These are phyloP conservation scores for Hydropotes inermis DNA, from an alignment of 2,113 vertebrate species.

Conservation along the genomic window DNA sequence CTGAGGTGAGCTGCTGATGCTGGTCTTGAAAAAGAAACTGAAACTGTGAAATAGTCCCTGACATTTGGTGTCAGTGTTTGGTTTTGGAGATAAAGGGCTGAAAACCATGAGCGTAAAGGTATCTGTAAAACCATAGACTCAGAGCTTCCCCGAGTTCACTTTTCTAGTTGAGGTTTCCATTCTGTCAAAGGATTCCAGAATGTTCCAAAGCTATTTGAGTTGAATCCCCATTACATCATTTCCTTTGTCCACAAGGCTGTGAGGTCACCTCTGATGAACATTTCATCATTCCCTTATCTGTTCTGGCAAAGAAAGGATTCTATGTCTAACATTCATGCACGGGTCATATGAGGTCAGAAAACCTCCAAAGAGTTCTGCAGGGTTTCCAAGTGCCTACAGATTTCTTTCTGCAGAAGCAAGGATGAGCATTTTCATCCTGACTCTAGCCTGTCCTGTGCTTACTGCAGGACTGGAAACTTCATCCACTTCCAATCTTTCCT, in stretches of 20 bases:
- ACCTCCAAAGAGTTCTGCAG: not conserved
- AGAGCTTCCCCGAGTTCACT: not conserved
- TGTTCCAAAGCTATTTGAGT: not conserved
- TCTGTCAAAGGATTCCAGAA: not conserved
- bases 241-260: not conserved
- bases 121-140: not conserved
- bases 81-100: not conserved
- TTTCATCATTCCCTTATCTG: not conserved
- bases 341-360: not conserved
- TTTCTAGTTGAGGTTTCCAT: not conserved
- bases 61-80: not conserved
- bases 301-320: not conserved
- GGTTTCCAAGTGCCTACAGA: not conserved
- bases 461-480: not conserved
- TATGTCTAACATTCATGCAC: accelerated
- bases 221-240: not conserved
- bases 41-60: not conserved
- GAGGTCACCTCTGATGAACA: not conserved
- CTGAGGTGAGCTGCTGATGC: not conserved
- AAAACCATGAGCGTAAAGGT: no score
- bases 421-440: not conserved
- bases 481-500: not conserved
- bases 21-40: not conserved
- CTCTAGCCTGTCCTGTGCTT: not conserved
- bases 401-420: not conserved